phyloP scores from a whole-genome alignment of 2,113 vertebrate genomes.

The Bombycilla garrulus region DNA sequence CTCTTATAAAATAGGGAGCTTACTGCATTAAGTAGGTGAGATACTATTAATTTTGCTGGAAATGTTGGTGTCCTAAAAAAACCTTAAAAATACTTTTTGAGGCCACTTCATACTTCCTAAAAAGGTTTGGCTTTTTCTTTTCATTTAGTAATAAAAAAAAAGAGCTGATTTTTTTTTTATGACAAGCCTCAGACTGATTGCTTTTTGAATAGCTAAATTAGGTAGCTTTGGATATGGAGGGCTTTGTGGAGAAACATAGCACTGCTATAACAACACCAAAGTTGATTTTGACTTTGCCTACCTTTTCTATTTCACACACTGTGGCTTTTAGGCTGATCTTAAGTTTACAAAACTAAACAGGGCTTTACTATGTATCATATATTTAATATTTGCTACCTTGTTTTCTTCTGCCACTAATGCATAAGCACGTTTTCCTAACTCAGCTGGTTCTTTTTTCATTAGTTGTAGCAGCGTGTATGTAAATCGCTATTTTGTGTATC shows the following conservation, averaged over 20 bases:
- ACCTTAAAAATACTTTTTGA: constrained; percentile 15
- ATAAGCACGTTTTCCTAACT: neutral
- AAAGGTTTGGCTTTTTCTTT: constrained; percentile 45
- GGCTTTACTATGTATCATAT: neutral
- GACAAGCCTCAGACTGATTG: constrained; percentile 5
- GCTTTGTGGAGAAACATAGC: neutral
- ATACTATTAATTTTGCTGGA: neutral
- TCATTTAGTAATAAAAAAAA: constrained; percentile 27
- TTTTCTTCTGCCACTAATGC: constrained; percentile 1
- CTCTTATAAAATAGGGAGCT: neutral
- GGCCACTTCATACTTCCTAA: constrained; percentile 29
- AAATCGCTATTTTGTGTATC: neutral
- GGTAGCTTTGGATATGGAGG: neutral
- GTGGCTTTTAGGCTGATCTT: neutral
- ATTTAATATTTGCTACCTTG: neutral
- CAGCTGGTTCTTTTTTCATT: neutral
- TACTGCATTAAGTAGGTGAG: neutral
- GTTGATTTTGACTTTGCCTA: neutral
- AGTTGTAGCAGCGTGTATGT: neutral
- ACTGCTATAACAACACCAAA: neutral
- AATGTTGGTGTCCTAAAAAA: neutral
- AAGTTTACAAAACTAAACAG: neutral
- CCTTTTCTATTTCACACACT: neutral
- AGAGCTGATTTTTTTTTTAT: constrained; percentile 44
- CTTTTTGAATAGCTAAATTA: constrained; percentile 48